These are phyloP conservation scores for Matsumyia berberina DNA, from an alignment of 2,888 invertebrate genomes.

Conservation along the genomic window DNA sequence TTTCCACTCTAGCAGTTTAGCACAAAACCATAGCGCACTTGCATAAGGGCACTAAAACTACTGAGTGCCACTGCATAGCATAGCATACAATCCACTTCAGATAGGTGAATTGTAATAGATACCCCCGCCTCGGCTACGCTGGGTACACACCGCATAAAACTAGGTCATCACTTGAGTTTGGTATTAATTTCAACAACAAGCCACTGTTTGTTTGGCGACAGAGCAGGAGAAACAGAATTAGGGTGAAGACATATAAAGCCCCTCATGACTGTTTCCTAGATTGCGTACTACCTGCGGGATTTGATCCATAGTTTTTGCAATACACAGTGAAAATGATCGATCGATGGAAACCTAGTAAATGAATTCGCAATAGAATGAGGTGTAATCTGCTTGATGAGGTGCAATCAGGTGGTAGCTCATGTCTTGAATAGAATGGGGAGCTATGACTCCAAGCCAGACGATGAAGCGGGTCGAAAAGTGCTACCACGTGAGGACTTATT, in stretches of 20 bases:
- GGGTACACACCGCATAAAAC: not conserved
- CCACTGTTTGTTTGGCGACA: slow-evolving; percentile 5
- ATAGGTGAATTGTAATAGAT: slow-evolving; percentile 26
- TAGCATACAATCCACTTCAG: slow-evolving; percentile 20
- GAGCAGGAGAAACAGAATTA: slow-evolving; percentile 8
- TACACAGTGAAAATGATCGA: not conserved
- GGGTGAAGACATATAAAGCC: slow-evolving; percentile 44
- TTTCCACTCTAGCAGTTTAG: slow-evolving; percentile 11
- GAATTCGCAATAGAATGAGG: not conserved
- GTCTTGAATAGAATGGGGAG: no score
- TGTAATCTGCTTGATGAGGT: not conserved
- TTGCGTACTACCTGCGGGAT: slow-evolving; percentile 5
- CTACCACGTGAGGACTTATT: no score
- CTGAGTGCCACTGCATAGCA: not conserved
- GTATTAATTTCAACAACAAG: slow-evolving; percentile 49
- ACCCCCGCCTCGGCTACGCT: not conserved
- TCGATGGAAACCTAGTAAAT: not conserved
- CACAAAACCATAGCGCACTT: not conserved
- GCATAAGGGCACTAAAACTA: slow-evolving; percentile 22
- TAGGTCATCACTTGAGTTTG: slow-evolving; percentile 45
- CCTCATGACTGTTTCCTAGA: slow-evolving; percentile 17
- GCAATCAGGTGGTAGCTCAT: no score
- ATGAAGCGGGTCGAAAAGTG: no score
- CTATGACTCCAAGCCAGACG: no score
- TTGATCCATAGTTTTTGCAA: not conserved